Base-by-base conservation (phyloP, 1,140 invertebrate species). In the Neoseiulus cucumeris region DNA sequence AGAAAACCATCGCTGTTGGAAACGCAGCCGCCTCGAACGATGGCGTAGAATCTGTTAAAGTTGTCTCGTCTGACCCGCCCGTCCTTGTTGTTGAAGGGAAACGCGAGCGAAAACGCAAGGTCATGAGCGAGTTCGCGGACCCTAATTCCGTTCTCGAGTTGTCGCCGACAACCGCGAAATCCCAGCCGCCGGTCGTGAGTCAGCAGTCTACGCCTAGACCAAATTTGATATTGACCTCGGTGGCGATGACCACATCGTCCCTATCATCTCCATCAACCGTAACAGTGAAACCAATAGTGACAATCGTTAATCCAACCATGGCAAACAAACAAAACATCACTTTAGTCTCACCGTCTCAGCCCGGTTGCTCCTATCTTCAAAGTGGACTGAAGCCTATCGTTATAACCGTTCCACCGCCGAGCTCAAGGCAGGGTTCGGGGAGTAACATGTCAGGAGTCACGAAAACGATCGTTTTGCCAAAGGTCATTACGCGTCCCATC, bases 41-140 rank as follows among this genome's bases (percentile, higher is more conserved):
- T 39, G 33, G 33, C 33, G 33, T 9, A 39, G 51, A 59, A 1
- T 2, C 1, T 1, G 25, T 25, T 2, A 25, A 59, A 25, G 51
- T 25, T 12, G 14, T 17, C 14, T n/a, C 33, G 22, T n/a, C 33
- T 33, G 51, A 47, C 18, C 18, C 45, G 28, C 45, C 51, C 14
- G 22, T 33, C 9, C 33, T 39, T n/a, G 22, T 59, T 5, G 22
- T 59, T 14, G 25, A 59, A 25, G 51, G 51, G 1, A 59, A 59
- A 59, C 51, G 51, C 1, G 51, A 59, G 51, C 14, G 51, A 25
- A 59, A 59, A 9, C 51, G 51, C 51, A 59, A 59, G 9, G 51
- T 59, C 4, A 59, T 59, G 51, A 33, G 33, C 9, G 51, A 59
- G 25, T 59, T 59, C 51, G 51, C 25, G 51, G 51, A 59, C 9